Evolutionary conservation across 2,113 vertebrate genomes (phyloP).

Genomic region (Lophotis ruficrista): DNA sequence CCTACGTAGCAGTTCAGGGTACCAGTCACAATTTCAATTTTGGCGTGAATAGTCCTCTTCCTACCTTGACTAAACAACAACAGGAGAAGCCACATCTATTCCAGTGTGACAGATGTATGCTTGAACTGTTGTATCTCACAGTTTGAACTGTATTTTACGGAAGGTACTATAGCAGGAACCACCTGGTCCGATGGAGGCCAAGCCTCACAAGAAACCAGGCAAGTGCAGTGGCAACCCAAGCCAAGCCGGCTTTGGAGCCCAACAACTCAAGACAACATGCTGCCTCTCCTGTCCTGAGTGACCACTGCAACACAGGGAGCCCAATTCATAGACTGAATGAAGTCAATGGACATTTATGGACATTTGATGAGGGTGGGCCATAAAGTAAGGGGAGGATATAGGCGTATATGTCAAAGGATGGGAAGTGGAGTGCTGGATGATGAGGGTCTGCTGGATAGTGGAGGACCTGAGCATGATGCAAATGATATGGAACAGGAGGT

Average conservation of each 20-base stretch:
- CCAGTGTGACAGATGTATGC: not conserved
- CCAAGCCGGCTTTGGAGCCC: not conserved
- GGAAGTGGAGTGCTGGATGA: not conserved
- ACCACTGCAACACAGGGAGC: not conserved
- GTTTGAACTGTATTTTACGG: not conserved
- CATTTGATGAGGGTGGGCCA: not conserved
- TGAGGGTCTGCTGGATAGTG: not conserved
- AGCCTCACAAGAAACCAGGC: not conserved
- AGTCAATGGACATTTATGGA: not conserved
- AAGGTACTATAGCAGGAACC: not conserved
- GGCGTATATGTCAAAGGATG: not conserved
- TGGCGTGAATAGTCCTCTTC: not conserved
- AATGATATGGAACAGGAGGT: not conserved
- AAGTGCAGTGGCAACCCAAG: not conserved
- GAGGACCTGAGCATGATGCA: not conserved
- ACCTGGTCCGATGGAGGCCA: fast-evolving
- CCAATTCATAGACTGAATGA: not conserved
- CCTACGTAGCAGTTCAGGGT: not conserved
- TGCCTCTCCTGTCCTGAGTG: not conserved
- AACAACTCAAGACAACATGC: not conserved
- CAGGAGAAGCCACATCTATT: not conserved
- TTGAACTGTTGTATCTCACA: not conserved
- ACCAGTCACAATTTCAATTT: not conserved
- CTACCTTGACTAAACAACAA: not conserved
- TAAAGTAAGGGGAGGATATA: not conserved